Evolutionary conservation across 2,888 invertebrate genomes (phyloP).

Genomic region (Heliconius hortense): DNA sequence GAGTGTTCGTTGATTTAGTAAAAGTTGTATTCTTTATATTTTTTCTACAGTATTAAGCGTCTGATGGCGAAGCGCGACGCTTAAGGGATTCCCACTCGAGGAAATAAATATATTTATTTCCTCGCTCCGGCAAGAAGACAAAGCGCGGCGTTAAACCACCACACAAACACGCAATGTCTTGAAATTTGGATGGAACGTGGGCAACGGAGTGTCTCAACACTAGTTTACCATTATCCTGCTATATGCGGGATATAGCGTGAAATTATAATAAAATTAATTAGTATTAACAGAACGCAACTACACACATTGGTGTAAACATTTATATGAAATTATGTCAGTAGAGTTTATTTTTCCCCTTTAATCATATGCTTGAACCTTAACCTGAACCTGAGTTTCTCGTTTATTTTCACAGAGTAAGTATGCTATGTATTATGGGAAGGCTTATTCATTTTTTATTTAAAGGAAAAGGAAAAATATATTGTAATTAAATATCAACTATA

Average conservation of each 20-base stretch:
- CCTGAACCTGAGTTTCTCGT: conserved; percentile 31
- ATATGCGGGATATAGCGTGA: not conserved
- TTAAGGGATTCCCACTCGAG: no score
- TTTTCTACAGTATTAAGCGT: no score
- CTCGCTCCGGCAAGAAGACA: no score
- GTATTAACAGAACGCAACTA: conserved; percentile 25
- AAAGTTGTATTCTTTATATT: no score
- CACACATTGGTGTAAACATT: conserved; percentile 16
- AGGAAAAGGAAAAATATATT: not conserved
- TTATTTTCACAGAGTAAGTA: conserved; percentile 20
- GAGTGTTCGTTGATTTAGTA: no score
- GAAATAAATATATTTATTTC: no score
- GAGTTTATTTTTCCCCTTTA: conserved; percentile 27
- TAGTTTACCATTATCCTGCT: not conserved
- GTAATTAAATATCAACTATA: not conserved
- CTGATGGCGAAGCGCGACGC: no score
- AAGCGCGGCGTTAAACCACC: not conserved
- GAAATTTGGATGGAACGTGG: not conserved
- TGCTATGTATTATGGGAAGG: conserved; percentile 5
- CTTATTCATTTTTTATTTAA: conserved; percentile 2
- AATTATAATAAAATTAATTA: not conserved
- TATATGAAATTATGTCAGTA: conserved; percentile 19
- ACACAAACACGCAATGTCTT: not conserved
- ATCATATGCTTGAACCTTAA: conserved; percentile 30
- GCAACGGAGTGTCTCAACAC: no score